Percentiles rank a stretch among this genome's conserved stretches.
phyloP scores from a whole-genome alignment of 2,797 vertebrate species.

The Neosilurus mollespiculum region DNA sequence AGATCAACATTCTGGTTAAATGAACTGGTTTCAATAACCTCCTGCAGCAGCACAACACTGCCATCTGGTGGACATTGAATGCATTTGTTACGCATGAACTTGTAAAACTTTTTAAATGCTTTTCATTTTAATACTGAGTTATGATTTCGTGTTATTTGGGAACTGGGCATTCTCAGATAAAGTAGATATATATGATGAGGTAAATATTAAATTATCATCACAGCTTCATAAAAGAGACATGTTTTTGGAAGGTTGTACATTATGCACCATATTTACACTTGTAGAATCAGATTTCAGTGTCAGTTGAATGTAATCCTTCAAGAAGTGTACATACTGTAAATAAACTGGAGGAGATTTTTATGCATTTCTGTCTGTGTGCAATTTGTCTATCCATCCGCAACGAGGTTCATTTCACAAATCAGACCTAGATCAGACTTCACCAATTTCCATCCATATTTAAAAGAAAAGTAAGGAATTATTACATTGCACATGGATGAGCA shows the following conservation, averaged over 20 bases:
- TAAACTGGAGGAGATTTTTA: constrained; percentile 66
- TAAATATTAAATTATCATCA: constrained; percentile 34
- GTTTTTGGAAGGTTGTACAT: constrained; percentile 25
- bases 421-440: not conserved
- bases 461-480: no score
- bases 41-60: constrained; percentile 55
- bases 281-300: constrained; percentile 48
- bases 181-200: not conserved
- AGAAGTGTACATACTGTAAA: constrained; percentile 68
- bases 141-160: constrained; percentile 7
- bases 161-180: not conserved
- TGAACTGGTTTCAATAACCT: not conserved
- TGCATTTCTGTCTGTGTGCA: not conserved
- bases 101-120: constrained; percentile 24
- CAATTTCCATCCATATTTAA: no score
- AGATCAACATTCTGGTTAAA: not conserved
- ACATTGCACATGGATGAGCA: not conserved
- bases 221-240: constrained; percentile 18
- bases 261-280: constrained; percentile 26
- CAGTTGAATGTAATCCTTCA: constrained; percentile 61
- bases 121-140: constrained; percentile 12
- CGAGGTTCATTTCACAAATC: not conserved
- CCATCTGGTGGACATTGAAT: constrained; percentile 61
- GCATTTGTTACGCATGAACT: not conserved
- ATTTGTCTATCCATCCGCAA: not conserved